Evolutionary conservation across 2,888 invertebrate species (phyloP).

Genomic region (Aricia artaxerxes): DNA sequence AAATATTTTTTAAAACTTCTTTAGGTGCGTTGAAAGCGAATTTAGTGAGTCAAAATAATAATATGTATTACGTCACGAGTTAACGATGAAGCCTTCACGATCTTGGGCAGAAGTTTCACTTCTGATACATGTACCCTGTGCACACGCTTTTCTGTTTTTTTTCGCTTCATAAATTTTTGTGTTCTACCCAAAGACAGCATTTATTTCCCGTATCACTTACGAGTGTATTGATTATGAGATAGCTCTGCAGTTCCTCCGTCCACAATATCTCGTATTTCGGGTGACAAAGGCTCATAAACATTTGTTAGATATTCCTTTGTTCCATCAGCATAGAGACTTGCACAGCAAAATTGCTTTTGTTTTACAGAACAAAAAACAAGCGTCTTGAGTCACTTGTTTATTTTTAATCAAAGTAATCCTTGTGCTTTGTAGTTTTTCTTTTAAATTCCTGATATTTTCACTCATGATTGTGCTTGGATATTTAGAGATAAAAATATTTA

Average conservation of each 20-base stretch:
- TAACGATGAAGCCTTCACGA: no score
- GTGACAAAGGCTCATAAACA: slow-evolving; percentile 44
- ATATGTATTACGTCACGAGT: no score
- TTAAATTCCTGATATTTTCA: background rate
- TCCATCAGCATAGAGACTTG: slow-evolving; percentile 38
- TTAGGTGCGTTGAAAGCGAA: no score
- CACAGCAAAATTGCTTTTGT: slow-evolving; percentile 26
- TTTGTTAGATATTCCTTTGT: slow-evolving; percentile 46
- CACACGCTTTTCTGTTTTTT: no score
- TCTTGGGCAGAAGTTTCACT: no score
- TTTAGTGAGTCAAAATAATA: no score
- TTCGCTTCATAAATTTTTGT: no score
- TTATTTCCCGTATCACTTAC: background rate
- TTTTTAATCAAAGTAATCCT: slow-evolving; percentile 28
- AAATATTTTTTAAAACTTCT: no score
- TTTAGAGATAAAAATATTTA: no score
- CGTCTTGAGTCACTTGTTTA: slow-evolving; percentile 16
- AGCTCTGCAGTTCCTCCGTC: slow-evolving; percentile 34
- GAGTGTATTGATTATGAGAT: background rate
- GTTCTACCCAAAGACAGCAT: background rate
- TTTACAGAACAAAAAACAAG: slow-evolving; percentile 22
- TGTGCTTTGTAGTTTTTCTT: background rate
- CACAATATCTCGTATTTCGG: slow-evolving; percentile 40
- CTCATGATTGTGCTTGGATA: background rate
- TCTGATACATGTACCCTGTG: no score